phyloP scores from a whole-genome alignment of 1,140 invertebrate species.

The Platorchestia sp. region DNA sequence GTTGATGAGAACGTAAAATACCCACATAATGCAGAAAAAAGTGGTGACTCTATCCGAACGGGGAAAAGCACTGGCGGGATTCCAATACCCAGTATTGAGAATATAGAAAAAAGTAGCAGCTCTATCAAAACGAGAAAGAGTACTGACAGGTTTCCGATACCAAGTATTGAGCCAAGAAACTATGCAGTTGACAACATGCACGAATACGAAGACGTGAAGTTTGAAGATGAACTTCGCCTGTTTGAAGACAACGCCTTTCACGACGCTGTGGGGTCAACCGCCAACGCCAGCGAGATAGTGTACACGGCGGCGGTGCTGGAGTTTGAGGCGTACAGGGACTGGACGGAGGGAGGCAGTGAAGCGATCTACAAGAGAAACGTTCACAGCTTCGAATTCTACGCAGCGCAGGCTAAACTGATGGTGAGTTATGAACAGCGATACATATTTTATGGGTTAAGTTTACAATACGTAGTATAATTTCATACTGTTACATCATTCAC shows the following conservation, averaged over 20 bases:
- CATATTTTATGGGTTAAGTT: background rate
- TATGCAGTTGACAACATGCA: background rate
- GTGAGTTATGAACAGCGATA: background rate
- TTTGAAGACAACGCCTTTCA: background rate
- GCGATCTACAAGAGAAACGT: background rate
- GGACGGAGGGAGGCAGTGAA: constrained; percentile 2
- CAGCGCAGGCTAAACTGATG: constrained; percentile 16
- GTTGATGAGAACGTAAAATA: background rate
- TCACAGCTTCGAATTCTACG: constrained; percentile 25
- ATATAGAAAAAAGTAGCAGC: no score
- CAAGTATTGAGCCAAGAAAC: background rate
- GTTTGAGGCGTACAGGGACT: constrained; percentile 10
- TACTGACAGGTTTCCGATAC: background rate
- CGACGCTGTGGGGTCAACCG: no score
- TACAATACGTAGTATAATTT: no score
- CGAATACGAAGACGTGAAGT: background rate
- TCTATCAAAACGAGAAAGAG: no score
- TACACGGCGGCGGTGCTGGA: constrained; percentile 46
- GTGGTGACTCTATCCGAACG: no score
- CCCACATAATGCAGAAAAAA: background rate
- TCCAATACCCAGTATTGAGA: no score
- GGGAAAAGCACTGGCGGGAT: background rate
- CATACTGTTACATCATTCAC: background rate
- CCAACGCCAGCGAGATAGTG: background rate
- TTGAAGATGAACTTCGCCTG: background rate